Conservation (phyloP, 2,888 invertebrate genomes). For the Coecobrya sp. region DNA sequence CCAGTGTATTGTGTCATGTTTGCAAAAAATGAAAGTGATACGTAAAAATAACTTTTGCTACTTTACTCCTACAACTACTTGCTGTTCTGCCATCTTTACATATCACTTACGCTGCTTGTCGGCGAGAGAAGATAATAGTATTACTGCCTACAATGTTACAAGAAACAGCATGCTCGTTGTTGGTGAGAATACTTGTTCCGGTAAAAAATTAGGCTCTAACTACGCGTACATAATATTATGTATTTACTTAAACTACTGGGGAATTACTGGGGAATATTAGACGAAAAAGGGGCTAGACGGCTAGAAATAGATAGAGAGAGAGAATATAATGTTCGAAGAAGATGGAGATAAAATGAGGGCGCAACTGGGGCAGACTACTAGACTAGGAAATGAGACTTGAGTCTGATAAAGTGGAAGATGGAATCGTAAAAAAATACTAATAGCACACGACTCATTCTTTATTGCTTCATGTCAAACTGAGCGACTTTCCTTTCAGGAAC, state of each 20-base stretch:
- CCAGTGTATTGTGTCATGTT: conserved; percentile 46
- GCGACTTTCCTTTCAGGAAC: conserved; percentile 43
- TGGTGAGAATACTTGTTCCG: conserved; percentile 32
- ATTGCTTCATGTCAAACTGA: conserved; percentile 65
- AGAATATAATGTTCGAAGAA: conserved; percentile 6
- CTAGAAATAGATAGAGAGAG: conserved; percentile 11
- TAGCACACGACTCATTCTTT: conserved; percentile 69
- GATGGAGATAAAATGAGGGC: conserved; percentile 54
- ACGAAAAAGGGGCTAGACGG: conserved; percentile 13
- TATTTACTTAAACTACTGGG: neutral
- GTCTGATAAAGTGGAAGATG: conserved; percentile 51
- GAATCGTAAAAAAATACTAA: conserved; percentile 67
- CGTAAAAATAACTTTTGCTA: conserved; percentile 2
- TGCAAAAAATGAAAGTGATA: conserved; percentile 25
- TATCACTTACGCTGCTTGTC: conserved; percentile 34
- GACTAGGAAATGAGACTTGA: conserved; percentile 40
- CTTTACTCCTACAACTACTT: neutral
- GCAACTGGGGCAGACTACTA: conserved; percentile 45
- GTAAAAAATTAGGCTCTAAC: conserved; percentile 19
- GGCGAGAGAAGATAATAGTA: conserved; percentile 26
- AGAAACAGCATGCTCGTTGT: conserved; percentile 23
- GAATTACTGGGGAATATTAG: conserved; percentile 26
- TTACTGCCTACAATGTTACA: conserved; percentile 51
- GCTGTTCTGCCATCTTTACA: conserved; percentile 29
- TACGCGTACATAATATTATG: conserved; percentile 15